phyloP scores from a whole-genome alignment of 2,113 vertebrate species.

The Acrocephalus kingi region DNA sequence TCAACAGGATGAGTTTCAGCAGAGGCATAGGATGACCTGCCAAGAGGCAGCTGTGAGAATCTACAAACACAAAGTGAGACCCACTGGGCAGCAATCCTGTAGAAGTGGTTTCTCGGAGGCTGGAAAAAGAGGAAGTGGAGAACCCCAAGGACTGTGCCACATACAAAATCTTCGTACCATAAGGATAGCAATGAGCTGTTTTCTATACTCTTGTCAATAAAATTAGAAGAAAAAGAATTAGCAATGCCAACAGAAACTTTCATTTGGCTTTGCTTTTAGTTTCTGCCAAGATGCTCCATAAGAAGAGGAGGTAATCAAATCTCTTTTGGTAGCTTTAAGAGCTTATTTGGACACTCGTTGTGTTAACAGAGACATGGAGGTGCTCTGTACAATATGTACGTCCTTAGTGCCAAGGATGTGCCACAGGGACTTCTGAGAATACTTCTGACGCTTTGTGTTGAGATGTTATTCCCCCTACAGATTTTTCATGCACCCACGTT shows the following conservation, averaged over 20 bases:
- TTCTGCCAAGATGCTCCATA: not conserved
- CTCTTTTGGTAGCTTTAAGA: not conserved
- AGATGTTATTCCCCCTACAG: not conserved
- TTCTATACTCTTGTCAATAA: not conserved
- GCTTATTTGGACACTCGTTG: not conserved
- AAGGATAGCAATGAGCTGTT: not conserved
- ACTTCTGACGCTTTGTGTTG: not conserved
- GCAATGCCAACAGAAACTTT: accelerated
- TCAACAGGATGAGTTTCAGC: not conserved
- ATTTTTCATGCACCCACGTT: not conserved
- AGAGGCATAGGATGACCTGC: not conserved
- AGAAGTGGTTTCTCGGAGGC: not conserved
- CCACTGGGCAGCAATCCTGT: not conserved
- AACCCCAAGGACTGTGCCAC: not conserved
- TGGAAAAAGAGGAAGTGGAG: not conserved
- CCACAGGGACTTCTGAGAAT: not conserved
- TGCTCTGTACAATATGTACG: not conserved
- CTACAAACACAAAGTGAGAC: not conserved
- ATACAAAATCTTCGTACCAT: not conserved
- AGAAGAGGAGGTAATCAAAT: not conserved
- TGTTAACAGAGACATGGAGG: not conserved
- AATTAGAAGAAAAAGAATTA: not conserved
- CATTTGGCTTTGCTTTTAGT: not conserved
- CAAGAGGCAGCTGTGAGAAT: not conserved
- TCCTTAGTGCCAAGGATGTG: not conserved